Evolutionary conservation across 2,888 invertebrate species (phyloP).

Genomic region (Coleophora flavipennella): DNA sequence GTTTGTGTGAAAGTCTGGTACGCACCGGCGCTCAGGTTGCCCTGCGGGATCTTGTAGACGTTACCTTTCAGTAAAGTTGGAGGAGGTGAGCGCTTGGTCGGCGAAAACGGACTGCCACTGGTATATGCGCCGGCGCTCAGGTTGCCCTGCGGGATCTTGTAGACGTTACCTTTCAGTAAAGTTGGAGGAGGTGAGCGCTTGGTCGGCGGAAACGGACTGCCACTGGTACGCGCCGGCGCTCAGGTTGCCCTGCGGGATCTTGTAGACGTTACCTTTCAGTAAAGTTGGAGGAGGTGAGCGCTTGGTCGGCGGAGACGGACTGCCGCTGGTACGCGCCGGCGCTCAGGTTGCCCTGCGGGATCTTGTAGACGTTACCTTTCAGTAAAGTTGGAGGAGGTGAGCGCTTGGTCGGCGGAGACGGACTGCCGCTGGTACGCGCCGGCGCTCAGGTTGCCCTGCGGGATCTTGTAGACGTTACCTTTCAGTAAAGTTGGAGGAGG

Average conservation of each 20-base stretch:
- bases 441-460: constrained; percentile 61
- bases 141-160: too few relatives aligned
- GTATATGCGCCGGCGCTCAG: constrained; percentile 59
- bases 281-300: constrained; percentile 56
- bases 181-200: constrained; percentile 56
- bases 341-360: constrained; percentile 64
- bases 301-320: constrained; percentile 62
- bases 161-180: constrained; percentile 58
- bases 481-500: constrained; percentile 51
- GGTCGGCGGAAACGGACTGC: constrained; percentile 62
- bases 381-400: constrained; percentile 54
- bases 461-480: constrained; percentile 58
- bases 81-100: constrained; percentile 58
- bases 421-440: constrained; percentile 62
- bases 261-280: constrained; percentile 59
- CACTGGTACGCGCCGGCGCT: constrained; percentile 62
- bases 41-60: too few relatives aligned
- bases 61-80: constrained; percentile 56
- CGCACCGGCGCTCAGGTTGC: too few relatives aligned
- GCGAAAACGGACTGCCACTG: constrained; percentile 63
- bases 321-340: constrained; percentile 62
- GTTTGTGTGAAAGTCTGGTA: too few relatives aligned
- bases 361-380: constrained; percentile 60
- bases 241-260: constrained; percentile 63
- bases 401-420: constrained; percentile 61